A percentile compares a stretch with the other conserved stretches of the same genome.
phyloP scores from a whole-genome alignment of 2,888 invertebrate species.

The Diaphora mendica region DNA sequence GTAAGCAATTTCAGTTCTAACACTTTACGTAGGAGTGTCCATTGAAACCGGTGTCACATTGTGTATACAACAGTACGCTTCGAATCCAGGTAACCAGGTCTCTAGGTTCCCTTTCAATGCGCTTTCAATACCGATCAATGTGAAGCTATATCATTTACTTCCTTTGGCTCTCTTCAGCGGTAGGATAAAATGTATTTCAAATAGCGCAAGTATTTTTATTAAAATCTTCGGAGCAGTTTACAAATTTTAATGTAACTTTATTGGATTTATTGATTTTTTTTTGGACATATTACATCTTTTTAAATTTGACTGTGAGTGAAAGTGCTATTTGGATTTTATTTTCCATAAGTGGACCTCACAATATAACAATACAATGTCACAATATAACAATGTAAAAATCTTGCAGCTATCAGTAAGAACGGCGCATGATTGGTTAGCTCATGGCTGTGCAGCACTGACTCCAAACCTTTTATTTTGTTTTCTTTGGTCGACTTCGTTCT shows the following conservation, averaged over 20 bases:
- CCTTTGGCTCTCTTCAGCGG: conserved; percentile 19
- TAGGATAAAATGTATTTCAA: not conserved
- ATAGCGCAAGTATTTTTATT: not conserved
- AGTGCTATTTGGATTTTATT: too few species aligned
- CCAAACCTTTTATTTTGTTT: too few species aligned
- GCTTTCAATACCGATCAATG: conserved; percentile 6
- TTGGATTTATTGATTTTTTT: too few species aligned
- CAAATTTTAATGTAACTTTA: not conserved
- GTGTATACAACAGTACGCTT: not conserved
- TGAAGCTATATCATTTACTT: conserved; percentile 16
- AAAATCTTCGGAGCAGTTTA: not conserved
- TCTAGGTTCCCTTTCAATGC: conserved; percentile 23
- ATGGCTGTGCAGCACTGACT: too few species aligned
- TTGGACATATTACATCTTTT: too few species aligned
- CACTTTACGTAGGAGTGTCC: not conserved
- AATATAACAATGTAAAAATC: too few species aligned
- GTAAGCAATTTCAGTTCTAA: not conserved
- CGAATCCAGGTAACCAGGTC: conserved; percentile 36
- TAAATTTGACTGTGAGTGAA: too few species aligned
- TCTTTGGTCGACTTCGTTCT: too few species aligned
- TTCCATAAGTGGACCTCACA: too few species aligned
- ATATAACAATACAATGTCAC: too few species aligned
- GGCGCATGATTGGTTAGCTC: too few species aligned
- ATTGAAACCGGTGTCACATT: not conserved
- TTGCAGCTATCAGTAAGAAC: too few species aligned